Evolutionary conservation across 2,113 vertebrate genomes (phyloP).

Genomic region (Bubo blakistoni): DNA sequence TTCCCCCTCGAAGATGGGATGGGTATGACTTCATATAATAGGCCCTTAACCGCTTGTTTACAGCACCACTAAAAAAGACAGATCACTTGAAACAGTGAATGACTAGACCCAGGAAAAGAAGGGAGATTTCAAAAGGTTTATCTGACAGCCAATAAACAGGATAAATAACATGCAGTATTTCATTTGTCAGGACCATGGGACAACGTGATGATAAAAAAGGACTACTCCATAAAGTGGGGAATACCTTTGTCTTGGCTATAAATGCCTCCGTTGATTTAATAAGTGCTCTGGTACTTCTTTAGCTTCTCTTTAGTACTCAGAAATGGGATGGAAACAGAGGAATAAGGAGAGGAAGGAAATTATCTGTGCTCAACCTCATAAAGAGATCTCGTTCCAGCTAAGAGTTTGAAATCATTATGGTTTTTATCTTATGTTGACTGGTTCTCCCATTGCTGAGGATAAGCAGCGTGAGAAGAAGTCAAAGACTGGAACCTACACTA

Average conservation of each 20-base stretch:
- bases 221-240: constrained; percentile 27
- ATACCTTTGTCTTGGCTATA: constrained; percentile 38
- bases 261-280: constrained; percentile 43
- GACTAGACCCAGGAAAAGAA: constrained; percentile 5
- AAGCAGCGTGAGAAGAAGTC: background rate
- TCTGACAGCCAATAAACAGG: constrained; percentile 51
- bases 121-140: constrained; percentile 39
- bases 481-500: background rate
- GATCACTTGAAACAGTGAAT: background rate
- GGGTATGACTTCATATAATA: constrained; percentile 15
- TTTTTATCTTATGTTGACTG: background rate
- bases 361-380: background rate
- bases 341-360: background rate
- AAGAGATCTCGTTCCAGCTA: background rate
- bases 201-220: constrained; percentile 48
- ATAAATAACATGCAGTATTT: constrained; percentile 47
- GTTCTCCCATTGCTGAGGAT: background rate
- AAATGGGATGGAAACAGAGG: background rate
- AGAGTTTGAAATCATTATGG: background rate
- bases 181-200: constrained; percentile 27
- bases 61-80: constrained; percentile 50
- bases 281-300: background rate
- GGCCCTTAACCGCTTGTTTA: constrained; percentile 29
- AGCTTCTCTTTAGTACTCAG: background rate
- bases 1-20: background rate